Conservation (phyloP, 2,888 invertebrate species). For the Phaedon cochleariae region DNA sequence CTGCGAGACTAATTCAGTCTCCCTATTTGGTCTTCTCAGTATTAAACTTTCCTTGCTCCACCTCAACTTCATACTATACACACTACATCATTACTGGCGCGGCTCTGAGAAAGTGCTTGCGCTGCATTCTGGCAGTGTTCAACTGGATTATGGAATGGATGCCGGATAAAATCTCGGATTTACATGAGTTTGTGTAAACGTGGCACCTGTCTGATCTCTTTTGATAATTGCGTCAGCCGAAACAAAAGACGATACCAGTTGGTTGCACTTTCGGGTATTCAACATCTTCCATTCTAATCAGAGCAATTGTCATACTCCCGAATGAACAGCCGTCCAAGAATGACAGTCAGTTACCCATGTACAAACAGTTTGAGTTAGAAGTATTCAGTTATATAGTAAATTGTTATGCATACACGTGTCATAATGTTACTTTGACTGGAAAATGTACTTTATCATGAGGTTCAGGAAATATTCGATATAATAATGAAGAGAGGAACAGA, state of each 20-base stretch:
- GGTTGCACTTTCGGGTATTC: neutral
- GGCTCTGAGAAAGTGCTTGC: slow-evolving; percentile 47
- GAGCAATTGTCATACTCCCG: too few species aligned
- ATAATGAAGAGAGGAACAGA: too few species aligned
- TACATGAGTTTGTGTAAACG: neutral
- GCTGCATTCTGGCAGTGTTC: slow-evolving; percentile 43
- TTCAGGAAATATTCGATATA: too few species aligned
- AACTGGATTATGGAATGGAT: slow-evolving; percentile 41
- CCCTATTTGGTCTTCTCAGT: slow-evolving; percentile 26
- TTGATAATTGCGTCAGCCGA: neutral
- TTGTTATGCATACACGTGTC: too few species aligned
- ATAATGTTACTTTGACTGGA: neutral
- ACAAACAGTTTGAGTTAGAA: neutral
- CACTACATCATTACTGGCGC: slow-evolving; percentile 52
- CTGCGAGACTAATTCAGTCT: slow-evolving; percentile 2
- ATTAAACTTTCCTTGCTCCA: slow-evolving; percentile 38
- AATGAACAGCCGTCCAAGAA: neutral
- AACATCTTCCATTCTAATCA: too few species aligned
- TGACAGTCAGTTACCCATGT: neutral
- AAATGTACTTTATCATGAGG: too few species aligned
- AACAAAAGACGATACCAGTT: neutral
- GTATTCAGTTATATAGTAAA: too few species aligned
- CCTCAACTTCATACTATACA: slow-evolving; percentile 48
- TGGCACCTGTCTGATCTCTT: neutral
- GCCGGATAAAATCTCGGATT: neutral